Evolutionary conservation across 2,888 invertebrate species (phyloP).

Genomic region (Spodoptera littoralis): DNA sequence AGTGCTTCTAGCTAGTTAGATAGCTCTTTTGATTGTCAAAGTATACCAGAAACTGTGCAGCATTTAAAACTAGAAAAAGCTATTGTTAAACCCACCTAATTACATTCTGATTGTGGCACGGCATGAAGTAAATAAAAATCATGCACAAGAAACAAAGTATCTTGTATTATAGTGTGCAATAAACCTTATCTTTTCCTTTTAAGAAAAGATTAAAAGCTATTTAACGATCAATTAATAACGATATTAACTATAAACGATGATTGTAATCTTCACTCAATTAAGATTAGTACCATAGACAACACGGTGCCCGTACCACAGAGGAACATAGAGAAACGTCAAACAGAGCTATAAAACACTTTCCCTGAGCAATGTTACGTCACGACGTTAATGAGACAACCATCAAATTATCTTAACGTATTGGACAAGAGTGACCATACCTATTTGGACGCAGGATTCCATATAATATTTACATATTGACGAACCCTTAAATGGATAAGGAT

Average conservation of each 20-base stretch:
- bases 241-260: constrained; percentile 24
- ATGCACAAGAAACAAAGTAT: too few relatives aligned
- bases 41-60: too few relatives aligned
- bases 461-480: too few relatives aligned
- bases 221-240: constrained; percentile 26
- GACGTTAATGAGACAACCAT: constrained; percentile 1
- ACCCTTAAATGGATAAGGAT: too few relatives aligned
- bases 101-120: too few relatives aligned
- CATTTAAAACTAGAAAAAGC: too few relatives aligned
- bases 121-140: too few relatives aligned
- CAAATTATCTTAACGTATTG: background rate
- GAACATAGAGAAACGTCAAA: constrained; percentile 16
- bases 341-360: constrained; percentile 41
- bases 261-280: constrained; percentile 19
- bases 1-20: too few relatives aligned
- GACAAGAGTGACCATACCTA: constrained; percentile 1
- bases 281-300: constrained; percentile 29
- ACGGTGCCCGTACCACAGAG: constrained; percentile 16
- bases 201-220: constrained; percentile 22
- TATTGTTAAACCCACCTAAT: too few relatives aligned
- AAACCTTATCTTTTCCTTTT: background rate
- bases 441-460: too few relatives aligned
- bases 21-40: too few relatives aligned
- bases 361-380: constrained; percentile 31
- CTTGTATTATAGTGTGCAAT: too few relatives aligned